These are phyloP conservation scores for Toxotes chatareus DNA, from an alignment of 2,113 vertebrate species.

Conservation along the genomic window DNA sequence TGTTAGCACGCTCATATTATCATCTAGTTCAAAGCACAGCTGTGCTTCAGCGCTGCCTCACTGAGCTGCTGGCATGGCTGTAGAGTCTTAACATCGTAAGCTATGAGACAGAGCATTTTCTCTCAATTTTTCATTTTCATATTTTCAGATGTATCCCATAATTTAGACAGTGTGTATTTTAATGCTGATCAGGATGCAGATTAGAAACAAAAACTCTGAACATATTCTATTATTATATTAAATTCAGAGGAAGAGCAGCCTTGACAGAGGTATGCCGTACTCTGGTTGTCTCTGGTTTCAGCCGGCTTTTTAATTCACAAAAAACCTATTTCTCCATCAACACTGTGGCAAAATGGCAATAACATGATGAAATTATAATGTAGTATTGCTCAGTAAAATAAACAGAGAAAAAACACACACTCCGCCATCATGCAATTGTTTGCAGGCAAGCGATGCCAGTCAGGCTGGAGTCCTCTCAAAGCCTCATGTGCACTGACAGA, in stretches of 20 bases:
- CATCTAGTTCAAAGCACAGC: neutral
- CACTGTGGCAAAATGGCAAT: slow-evolving; percentile 42
- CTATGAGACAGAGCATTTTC: neutral
- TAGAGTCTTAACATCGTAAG: no score
- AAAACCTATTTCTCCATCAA: slow-evolving; percentile 41
- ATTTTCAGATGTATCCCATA: neutral
- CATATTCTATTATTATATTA: slow-evolving; percentile 10
- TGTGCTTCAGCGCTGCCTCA: neutral
- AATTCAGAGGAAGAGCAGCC: neutral
- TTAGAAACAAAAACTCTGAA: neutral
- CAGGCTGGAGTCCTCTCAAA: slow-evolving; percentile 37
- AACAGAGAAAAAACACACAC: slow-evolving; percentile 48
- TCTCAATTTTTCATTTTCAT: neutral
- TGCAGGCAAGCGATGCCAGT: slow-evolving; percentile 52
- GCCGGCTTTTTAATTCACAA: slow-evolving; percentile 41
- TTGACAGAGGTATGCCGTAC: neutral
- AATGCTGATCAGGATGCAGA: neutral
- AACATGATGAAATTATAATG: slow-evolving; percentile 58
- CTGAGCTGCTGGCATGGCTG: neutral
- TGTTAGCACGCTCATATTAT: neutral
- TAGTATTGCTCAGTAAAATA: slow-evolving; percentile 44
- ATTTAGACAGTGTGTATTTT: neutral
- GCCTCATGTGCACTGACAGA: slow-evolving; percentile 8
- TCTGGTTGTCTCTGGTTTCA: slow-evolving; percentile 11
- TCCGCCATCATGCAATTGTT: slow-evolving; percentile 33